These are phyloP conservation scores for Pseudomyrmex concolor DNA, from an alignment of 1,140 invertebrate species.

Conservation along the genomic window DNA sequence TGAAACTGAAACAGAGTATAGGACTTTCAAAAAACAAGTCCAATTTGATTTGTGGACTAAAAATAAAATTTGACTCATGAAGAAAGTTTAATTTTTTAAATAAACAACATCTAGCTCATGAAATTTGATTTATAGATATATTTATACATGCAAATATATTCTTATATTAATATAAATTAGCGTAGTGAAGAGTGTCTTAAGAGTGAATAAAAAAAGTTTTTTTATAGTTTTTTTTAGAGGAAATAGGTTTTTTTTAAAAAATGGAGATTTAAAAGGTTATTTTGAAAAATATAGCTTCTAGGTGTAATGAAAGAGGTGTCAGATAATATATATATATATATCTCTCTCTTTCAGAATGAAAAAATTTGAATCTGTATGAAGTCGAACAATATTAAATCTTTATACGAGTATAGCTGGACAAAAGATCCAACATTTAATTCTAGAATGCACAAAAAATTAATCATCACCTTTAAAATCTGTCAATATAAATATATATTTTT, in stretches of 20 bases:
- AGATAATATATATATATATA: too few species aligned
- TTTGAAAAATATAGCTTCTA: not conserved
- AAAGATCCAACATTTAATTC: slow-evolving; percentile 7
- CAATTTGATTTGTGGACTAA: not conserved
- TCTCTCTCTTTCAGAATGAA: not conserved
- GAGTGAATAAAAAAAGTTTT: too few species aligned
- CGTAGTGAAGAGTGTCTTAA: too few species aligned
- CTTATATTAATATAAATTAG: too few species aligned
- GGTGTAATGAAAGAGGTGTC: not conserved
- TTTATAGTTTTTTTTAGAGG: not conserved
- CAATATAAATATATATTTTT: not conserved
- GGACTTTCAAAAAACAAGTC: slow-evolving; percentile 22
- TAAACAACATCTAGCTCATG: slow-evolving; percentile 17
- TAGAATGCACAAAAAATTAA: slow-evolving; percentile 3
- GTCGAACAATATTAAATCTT: slow-evolving; percentile 22
- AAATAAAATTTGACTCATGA: slow-evolving; percentile 10
- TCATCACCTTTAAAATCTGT: slow-evolving; percentile 7
- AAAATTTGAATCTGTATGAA: not conserved
- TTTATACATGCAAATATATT: not conserved
- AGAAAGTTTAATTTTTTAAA: not conserved
- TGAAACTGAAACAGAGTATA: not conserved
- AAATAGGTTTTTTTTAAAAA: not conserved
- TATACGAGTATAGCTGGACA: not conserved
- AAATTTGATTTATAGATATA: slow-evolving; percentile 1
- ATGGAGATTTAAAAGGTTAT: not conserved